These are phyloP conservation scores for Formica aserva DNA, from an alignment of 2,888 invertebrate genomes.

Conservation along the genomic window DNA sequence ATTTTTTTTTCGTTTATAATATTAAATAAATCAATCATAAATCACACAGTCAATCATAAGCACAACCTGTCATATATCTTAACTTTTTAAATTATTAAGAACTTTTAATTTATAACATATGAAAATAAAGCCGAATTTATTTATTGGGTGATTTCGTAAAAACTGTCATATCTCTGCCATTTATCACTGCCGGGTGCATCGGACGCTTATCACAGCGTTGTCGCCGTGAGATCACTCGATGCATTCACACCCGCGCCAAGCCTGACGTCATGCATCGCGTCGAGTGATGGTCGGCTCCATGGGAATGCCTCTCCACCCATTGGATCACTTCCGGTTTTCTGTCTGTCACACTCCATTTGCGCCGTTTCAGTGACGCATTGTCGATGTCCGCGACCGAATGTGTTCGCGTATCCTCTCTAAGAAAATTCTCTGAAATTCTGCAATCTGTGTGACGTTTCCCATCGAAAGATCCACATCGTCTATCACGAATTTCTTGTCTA, in stretches of 20 bases:
- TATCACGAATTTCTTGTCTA: background rate
- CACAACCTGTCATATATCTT: background rate
- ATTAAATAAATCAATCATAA: background rate
- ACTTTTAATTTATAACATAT: background rate
- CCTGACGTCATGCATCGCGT: conserved; percentile 68
- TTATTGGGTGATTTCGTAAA: background rate
- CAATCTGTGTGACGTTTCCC: conserved; percentile 29
- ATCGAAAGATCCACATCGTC: background rate
- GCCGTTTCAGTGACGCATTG: conserved; percentile 63
- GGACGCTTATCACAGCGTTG: conserved; percentile 39
- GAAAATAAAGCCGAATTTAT: conserved; percentile 1
- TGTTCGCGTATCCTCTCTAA: conserved; percentile 34
- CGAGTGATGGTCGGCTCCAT: conserved; percentile 59
- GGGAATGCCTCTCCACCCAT: conserved; percentile 66
- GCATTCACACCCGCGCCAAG: conserved; percentile 66
- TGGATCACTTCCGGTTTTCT: conserved; percentile 73
- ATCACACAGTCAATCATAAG: background rate
- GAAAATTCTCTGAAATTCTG: conserved; percentile 14
- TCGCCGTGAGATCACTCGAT: conserved; percentile 72
- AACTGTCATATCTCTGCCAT: conserved; percentile 26
- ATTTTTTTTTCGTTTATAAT: background rate
- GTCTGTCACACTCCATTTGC: conserved; percentile 71
- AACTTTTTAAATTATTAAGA: background rate
- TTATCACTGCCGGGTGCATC: conserved; percentile 40
- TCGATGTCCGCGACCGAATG: conserved; percentile 45